A percentile compares a stretch with the other conserved stretches of the same genome.
phyloP scores from a whole-genome alignment of 2,888 invertebrate genomes.

The Mesorhabditis spiculigera region DNA sequence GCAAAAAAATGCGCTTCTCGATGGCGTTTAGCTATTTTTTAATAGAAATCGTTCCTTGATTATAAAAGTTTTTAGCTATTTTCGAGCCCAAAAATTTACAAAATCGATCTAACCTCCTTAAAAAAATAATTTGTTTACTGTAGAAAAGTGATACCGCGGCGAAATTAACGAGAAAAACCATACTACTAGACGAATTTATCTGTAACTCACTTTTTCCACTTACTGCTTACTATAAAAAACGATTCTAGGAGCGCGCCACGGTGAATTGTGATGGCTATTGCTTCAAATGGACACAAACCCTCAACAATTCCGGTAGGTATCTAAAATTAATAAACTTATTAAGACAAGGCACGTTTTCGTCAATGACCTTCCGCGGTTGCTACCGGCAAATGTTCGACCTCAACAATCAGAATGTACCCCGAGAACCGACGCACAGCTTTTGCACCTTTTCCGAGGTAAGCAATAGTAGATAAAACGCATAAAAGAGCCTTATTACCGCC shows the following conservation, averaged over 20 bases:
- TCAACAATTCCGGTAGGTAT: constrained; percentile 48
- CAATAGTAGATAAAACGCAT: background rate
- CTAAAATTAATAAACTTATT: background rate
- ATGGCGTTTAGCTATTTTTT: too few relatives aligned
- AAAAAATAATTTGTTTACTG: too few relatives aligned
- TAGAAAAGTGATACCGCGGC: too few relatives aligned
- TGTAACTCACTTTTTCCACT: too few relatives aligned
- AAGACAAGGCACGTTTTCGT: constrained; percentile 36
- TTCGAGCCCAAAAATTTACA: too few relatives aligned
- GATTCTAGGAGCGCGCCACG: constrained; percentile 38
- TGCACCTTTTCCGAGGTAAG: constrained; percentile 34
- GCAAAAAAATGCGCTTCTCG: too few relatives aligned
- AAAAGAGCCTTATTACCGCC: too few relatives aligned
- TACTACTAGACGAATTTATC: too few relatives aligned
- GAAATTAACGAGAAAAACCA: too few relatives aligned
- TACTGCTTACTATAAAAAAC: background rate
- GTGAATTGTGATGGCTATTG: constrained; percentile 52
- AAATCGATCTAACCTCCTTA: too few relatives aligned
- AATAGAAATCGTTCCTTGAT: too few relatives aligned
- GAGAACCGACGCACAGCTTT: constrained; percentile 36
- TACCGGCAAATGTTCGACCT: constrained; percentile 39
- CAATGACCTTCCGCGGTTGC: constrained; percentile 54
- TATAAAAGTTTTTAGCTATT: too few relatives aligned
- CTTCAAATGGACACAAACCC: constrained; percentile 52
- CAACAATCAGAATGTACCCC: constrained; percentile 27